Percentiles rank a stretch among this genome's conserved stretches.
Evolutionary conservation across 2,797 vertebrate genomes (phyloP).

Genomic region (Crenuchus spilurus): DNA sequence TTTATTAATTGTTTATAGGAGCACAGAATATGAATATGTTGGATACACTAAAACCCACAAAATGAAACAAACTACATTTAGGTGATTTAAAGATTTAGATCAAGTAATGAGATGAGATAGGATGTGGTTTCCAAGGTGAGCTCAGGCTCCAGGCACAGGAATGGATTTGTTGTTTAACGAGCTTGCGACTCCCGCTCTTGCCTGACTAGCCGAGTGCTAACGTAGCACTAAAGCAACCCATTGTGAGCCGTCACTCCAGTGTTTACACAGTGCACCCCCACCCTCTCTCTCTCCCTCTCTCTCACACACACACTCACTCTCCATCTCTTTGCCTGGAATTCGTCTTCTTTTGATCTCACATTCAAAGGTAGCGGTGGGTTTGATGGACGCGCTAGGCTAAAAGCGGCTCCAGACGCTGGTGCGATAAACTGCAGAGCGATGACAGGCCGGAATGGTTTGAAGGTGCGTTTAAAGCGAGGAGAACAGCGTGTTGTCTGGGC

Average conservation of each 20-base stretch:
- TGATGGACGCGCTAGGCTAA: slow-evolving; percentile 88
- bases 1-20: slow-evolving; percentile 33
- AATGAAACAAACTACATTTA: not conserved
- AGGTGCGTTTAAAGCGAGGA: slow-evolving; percentile 81
- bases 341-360: slow-evolving; percentile 92
- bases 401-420: slow-evolving; percentile 87
- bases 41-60: not conserved
- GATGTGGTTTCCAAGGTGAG: slow-evolving; percentile 69
- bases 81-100: slow-evolving; percentile 45
- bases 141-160: slow-evolving; percentile 66
- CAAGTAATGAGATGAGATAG: slow-evolving; percentile 55
- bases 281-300: slow-evolving; percentile 45
- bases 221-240: slow-evolving; percentile 84
- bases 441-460: slow-evolving; percentile 87
- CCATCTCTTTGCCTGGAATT: slow-evolving; percentile 84
- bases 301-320: slow-evolving; percentile 46
- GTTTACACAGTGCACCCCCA: slow-evolving; percentile 88
- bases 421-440: slow-evolving; percentile 88
- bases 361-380: slow-evolving; percentile 87
- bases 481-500: slow-evolving; percentile 83
- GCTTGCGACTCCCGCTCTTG: slow-evolving; percentile 72
- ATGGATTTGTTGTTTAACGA: slow-evolving; percentile 82
- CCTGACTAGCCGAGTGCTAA: slow-evolving; percentile 86
- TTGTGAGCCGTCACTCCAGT: slow-evolving; percentile 85
- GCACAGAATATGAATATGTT: slow-evolving; percentile 16